phyloP scores from a whole-genome alignment of 2,113 vertebrate species.

The Harpagus bidentatus region DNA sequence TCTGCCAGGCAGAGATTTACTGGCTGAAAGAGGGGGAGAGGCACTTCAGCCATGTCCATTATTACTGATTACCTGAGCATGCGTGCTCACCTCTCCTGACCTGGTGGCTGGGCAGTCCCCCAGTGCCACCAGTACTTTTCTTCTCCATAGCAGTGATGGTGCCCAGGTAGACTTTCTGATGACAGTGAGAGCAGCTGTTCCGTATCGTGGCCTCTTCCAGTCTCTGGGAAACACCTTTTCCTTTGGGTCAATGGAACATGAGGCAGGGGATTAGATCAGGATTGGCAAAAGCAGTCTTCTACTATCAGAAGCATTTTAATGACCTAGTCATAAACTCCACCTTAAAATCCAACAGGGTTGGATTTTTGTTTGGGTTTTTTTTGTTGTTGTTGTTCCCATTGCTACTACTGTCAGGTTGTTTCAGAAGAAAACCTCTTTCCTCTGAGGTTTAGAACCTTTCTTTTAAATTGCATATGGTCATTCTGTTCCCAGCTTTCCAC shows the following conservation, averaged over 20 bases:
- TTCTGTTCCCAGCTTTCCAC: background rate
- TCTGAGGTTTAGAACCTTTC: background rate
- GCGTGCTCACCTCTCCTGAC: background rate
- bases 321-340: background rate
- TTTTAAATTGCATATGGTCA: background rate
- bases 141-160: background rate
- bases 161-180: background rate
- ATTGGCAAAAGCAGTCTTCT: background rate
- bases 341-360: background rate
- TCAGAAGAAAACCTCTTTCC: background rate
- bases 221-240: background rate
- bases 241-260: background rate
- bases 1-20: background rate
- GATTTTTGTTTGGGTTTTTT: background rate
- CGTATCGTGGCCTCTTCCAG: fast-evolving
- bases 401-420: background rate
- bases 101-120: background rate
- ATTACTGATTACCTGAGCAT: background rate
- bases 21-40: background rate
- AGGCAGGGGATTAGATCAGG: background rate
- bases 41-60: fast-evolving
- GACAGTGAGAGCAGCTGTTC: background rate
- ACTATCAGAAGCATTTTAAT: background rate
- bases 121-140: background rate
- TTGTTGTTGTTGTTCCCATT: background rate